Evolutionary conservation across 2,797 vertebrate species (phyloP).

Genomic region (Podarcis lilfordi): DNA sequence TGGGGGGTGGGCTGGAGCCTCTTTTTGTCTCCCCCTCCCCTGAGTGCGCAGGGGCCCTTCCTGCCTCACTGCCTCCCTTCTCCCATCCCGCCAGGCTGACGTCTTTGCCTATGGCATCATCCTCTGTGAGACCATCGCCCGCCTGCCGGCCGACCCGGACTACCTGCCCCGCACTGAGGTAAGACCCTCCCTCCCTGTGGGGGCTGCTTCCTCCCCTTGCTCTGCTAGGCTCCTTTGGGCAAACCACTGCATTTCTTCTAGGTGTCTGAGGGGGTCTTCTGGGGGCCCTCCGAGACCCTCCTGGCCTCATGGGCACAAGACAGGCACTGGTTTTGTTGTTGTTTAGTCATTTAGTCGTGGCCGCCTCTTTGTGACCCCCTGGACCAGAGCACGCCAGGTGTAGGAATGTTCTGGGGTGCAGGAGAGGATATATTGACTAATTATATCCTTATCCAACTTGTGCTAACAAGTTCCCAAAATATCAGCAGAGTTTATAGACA

Average conservation of each 20-base stretch:
- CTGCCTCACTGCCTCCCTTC: not conserved
- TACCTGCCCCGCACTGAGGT: slow-evolving; percentile 94
- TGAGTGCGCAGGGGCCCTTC: no score
- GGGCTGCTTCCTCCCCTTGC: not conserved
- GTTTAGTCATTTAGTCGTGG: no score
- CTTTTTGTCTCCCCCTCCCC: not conserved
- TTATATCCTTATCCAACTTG: no score
- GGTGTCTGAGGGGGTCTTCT: not conserved
- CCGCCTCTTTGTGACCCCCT: no score
- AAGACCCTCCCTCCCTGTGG: slow-evolving; percentile 6
- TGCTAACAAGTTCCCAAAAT: no score
- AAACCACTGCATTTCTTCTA: no score
- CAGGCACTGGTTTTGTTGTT: no score
- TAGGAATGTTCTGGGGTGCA: no score
- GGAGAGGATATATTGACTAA: no score
- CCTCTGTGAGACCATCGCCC: slow-evolving; percentile 92
- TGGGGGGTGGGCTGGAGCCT: not conserved
- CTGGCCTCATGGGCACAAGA: no score
- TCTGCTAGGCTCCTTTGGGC: not conserved
- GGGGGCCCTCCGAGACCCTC: not conserved
- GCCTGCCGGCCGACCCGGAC: slow-evolving; percentile 94
- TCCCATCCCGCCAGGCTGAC: slow-evolving; percentile 82
- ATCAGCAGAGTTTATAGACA: no score
- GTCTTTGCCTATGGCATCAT: slow-evolving; percentile 96
- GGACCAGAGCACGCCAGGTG: no score